These are phyloP conservation scores for Pitta sordida DNA, from an alignment of 2,113 vertebrate genomes.

Conservation along the genomic window DNA sequence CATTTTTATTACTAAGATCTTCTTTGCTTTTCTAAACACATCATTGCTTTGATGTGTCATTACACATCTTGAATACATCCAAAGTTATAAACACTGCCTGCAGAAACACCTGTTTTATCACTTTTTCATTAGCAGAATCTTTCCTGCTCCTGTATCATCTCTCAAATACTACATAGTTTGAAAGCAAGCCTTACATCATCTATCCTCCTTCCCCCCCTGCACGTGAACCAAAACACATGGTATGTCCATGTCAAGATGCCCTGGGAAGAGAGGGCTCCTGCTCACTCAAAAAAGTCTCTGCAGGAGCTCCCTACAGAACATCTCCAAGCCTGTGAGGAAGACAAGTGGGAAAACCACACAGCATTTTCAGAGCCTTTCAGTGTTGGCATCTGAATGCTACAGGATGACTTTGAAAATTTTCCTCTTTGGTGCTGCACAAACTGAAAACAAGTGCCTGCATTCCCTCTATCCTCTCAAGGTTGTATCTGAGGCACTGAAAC, in stretches of 20 bases:
- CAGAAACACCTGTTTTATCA: neutral
- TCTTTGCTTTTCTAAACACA: neutral
- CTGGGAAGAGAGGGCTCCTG: neutral
- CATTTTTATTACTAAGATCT: neutral
- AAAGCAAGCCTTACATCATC: neutral
- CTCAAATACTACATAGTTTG: neutral
- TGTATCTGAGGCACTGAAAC: neutral
- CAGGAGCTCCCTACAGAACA: neutral
- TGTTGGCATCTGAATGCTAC: neutral
- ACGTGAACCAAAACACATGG: neutral
- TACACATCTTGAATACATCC: neutral
- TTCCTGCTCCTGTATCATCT: neutral
- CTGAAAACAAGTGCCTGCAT: neutral
- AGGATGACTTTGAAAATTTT: neutral
- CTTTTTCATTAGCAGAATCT: neutral
- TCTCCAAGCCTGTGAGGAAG: fast-evolving
- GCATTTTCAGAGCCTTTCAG: neutral
- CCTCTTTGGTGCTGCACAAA: neutral
- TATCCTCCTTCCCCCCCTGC: neutral
- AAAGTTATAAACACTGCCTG: neutral
- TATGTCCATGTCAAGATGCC: neutral
- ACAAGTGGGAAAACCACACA: neutral
- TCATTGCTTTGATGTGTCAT: neutral
- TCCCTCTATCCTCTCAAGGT: neutral
- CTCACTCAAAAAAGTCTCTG: neutral